Percentiles rank a stretch among this genome's conserved stretches.
phyloP scores from a whole-genome alignment of 2,113 vertebrate species.

The Passer montanus region DNA sequence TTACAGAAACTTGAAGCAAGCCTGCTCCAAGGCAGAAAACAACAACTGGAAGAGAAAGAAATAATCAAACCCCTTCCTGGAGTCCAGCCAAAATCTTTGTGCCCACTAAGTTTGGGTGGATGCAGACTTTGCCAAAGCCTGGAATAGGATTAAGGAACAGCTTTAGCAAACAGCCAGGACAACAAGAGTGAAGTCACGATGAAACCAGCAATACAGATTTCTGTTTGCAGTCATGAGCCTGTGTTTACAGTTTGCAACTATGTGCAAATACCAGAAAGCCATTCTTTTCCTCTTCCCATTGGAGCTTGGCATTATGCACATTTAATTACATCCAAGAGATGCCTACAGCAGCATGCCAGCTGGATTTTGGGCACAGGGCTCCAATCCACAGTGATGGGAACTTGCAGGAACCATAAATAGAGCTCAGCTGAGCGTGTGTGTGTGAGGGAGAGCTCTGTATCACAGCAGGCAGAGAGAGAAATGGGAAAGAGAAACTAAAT shows the following conservation, averaged over 20 bases:
- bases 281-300: conserved; percentile 19
- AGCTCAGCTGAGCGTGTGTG: background rate
- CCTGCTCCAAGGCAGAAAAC: background rate
- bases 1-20: background rate
- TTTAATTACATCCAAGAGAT: conserved; percentile 26
- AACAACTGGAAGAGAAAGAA: background rate
- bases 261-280: conserved; percentile 51
- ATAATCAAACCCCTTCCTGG: background rate
- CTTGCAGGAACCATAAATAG: background rate
- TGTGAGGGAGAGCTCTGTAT: background rate
- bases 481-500: background rate
- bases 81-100: conserved; percentile 12
- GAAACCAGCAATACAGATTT: background rate
- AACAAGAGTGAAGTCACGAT: conserved; percentile 31
- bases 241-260: conserved; percentile 39
- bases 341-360: background rate
- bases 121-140: conserved; percentile 44
- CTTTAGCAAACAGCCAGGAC: conserved; percentile 61
- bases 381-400: background rate
- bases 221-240: conserved; percentile 43
- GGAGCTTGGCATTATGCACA: background rate
- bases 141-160: conserved; percentile 57
- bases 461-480: background rate
- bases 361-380: background rate
- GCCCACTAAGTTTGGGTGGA: background rate